A percentile compares a stretch with the other conserved stretches of the same genome.
Evolutionary conservation across 1,140 invertebrate genomes (phyloP).

Genomic region (Acromyrmex heyeri): DNA sequence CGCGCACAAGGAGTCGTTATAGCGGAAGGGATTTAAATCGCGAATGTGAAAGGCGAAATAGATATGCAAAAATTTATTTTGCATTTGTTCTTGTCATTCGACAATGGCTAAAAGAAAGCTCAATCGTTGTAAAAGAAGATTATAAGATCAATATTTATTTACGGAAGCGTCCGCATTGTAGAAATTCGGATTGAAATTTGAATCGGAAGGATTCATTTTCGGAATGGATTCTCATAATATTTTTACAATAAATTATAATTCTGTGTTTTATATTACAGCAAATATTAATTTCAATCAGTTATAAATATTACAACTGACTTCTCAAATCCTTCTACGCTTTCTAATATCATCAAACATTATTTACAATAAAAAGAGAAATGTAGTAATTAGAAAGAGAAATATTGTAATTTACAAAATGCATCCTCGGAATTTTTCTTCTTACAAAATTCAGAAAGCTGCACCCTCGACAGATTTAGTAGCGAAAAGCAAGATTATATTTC

Average conservation of each 20-base stretch:
- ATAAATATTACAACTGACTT: neutral
- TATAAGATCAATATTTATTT: neutral
- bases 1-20: slow-evolving; percentile 44
- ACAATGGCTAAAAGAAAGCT: neutral
- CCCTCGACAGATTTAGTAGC: slow-evolving; percentile 55
- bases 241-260: slow-evolving; percentile 14
- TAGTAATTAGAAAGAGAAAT: no score
- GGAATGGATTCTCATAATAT: neutral
- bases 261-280: neutral
- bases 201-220: neutral
- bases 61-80: neutral
- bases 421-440: neutral
- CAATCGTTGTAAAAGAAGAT: neutral
- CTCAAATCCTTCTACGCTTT: neutral
- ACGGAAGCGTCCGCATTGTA: neutral
- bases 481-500: slow-evolving; percentile 59
- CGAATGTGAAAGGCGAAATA: slow-evolving; percentile 32
- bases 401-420: neutral
- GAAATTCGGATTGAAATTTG: neutral
- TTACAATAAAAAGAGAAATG: neutral
- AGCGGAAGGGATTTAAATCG: slow-evolving; percentile 18
- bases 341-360: neutral
- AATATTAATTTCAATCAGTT: neutral
- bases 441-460: neutral
- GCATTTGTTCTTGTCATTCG: neutral